Percentiles rank a stretch among this genome's conserved stretches.
phyloP scores from a whole-genome alignment of 2,113 vertebrate genomes.

The Oryzias woworae region DNA sequence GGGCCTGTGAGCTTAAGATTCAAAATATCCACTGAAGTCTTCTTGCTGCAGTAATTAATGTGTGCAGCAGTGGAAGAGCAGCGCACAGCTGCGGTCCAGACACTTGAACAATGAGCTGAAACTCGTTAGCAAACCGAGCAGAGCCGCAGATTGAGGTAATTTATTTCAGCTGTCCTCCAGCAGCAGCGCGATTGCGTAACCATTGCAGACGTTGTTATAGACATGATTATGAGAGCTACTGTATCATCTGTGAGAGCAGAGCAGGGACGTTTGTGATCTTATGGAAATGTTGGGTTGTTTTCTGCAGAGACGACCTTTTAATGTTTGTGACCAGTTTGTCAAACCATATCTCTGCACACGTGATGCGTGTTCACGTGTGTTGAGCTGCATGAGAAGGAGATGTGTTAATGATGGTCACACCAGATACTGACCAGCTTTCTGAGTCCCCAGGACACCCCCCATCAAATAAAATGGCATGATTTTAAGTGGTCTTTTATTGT shows the following conservation, averaged over 20 bases:
- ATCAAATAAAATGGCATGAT: no score
- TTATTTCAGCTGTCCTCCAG: conserved; percentile 10
- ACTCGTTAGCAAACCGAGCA: conserved; percentile 13
- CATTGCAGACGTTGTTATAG: background rate
- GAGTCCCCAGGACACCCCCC: no score
- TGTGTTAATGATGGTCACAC: no score
- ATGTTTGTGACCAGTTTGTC: no score
- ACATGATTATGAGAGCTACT: background rate
- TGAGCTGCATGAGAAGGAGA: no score
- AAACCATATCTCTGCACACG: no score
- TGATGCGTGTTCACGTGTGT: no score
- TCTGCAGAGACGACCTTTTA: no score
- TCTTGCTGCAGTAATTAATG: conserved; percentile 15
- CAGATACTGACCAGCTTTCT: no score
- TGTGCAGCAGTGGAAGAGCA: conserved; percentile 14
- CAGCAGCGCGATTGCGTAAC: background rate
- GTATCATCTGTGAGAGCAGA: background rate
- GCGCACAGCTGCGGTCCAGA: conserved; percentile 9
- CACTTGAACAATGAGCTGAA: conserved; percentile 16
- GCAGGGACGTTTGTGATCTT: background rate
- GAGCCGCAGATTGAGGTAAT: conserved; percentile 15
- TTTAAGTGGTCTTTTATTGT: no score
- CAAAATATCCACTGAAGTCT: conserved; percentile 1
- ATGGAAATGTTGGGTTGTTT: no score
- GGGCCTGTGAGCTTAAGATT: background rate